Evolutionary conservation across 2,797 vertebrate genomes (phyloP), one percentile per base, ranked within the genome.

Genomic region (Sebastes ruberrimus): DNA sequence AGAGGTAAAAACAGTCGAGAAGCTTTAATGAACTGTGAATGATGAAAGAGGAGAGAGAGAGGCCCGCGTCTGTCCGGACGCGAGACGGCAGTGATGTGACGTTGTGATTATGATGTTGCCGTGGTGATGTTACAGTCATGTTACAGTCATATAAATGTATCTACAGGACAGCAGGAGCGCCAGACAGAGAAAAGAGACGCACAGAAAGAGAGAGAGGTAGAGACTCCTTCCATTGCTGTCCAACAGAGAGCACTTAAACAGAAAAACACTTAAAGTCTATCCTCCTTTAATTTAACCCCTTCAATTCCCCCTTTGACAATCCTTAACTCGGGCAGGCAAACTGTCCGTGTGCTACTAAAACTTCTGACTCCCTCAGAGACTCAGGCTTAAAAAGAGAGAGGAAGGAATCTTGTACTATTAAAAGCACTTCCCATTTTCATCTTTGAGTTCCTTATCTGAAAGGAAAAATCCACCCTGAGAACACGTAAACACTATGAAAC

Each of bases 11-110:
- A 90, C 84, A 82, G 91, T 81, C 77, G 64, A 94, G 94, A 95
- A 96, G 95, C 95, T 96, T 96, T 96, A 96, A 95, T 80, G 94
- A 96, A 96, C 95, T 96, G 96, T 96, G 96, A 96, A 95, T 85
- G 92, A 80, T 80, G 89, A 91, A 80, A 71, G 76, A 83, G 74
- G 84, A 81, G 84, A 81, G 77, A 82, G 78, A 69, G 78, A 83
- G 71, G 69, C 38, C 62, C 10, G 70, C 57, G 70, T 71, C 68
- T 1, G 23, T 22, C 49, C 49, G 49, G 82, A 76, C 59, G 5
- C 52, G 35, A 77, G 83, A 73, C 59, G 53, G 60, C 18, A 78
- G 84, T 91, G 86, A 78, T 93, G 84, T 91, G 90, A 91, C 75
- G 83, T 94, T 93, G 95, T 95, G 88, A 82, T 93, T 83, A 86